These are phyloP conservation scores for Anarhynchus alexandrinus DNA, from an alignment of 2,113 vertebrate species.

Conservation along the genomic window DNA sequence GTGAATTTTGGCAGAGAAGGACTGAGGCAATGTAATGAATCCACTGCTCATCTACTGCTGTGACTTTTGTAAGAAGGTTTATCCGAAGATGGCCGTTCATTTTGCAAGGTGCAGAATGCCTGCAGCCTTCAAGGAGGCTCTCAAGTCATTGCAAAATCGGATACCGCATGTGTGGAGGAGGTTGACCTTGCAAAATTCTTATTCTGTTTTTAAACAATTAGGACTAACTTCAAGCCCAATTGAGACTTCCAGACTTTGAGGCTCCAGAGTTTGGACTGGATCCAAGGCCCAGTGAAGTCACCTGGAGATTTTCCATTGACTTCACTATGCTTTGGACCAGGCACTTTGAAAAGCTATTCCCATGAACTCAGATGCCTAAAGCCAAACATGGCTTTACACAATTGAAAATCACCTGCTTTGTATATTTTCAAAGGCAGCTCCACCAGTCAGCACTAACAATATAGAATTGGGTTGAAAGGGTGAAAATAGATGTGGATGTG, in stretches of 20 bases:
- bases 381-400: conserved; percentile 24
- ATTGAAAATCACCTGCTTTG: conserved; percentile 57
- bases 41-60: neutral
- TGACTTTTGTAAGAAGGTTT: neutral
- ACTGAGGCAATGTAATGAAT: neutral
- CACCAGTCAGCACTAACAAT: conserved; percentile 20
- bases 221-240: neutral
- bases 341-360: conserved; percentile 40
- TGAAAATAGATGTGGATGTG: conserved; percentile 17
- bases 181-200: conserved; percentile 3
- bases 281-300: conserved; percentile 48
- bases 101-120: neutral
- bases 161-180: neutral
- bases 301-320: conserved; percentile 52
- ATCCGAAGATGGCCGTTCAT: neutral
- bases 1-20: neutral
- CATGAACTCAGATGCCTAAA: neutral
- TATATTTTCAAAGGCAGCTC: conserved; percentile 38
- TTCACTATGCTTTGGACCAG: conserved; percentile 9
- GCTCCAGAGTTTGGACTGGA: conserved; percentile 35
- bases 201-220: conserved; percentile 22
- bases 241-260: conserved; percentile 30
- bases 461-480: conserved; percentile 16
- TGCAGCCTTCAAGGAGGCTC: neutral
- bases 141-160: neutral